Evolutionary conservation across 2,888 invertebrate genomes (phyloP).

Genomic region (Dynastes hyllus): DNA sequence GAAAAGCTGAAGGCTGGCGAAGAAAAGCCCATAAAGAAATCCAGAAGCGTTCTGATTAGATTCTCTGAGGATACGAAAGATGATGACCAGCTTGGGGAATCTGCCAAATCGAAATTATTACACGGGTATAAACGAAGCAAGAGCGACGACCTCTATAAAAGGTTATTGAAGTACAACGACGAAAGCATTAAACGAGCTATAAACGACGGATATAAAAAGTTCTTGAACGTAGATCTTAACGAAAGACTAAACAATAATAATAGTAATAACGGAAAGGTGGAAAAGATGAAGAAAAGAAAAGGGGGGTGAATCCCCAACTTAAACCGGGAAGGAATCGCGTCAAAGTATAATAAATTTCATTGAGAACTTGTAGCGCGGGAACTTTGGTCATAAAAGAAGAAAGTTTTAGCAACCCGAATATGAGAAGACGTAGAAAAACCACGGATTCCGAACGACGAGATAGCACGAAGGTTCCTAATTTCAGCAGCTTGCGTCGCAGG

Average conservation of each 20-base stretch:
- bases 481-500: conserved; percentile 32
- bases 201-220: conserved; percentile 65
- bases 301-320: conserved; percentile 20
- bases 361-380: conserved; percentile 73
- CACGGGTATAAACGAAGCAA: conserved; percentile 57
- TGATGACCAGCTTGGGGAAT: conserved; percentile 31
- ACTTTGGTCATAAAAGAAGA: conserved; percentile 74
- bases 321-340: conserved; percentile 53
- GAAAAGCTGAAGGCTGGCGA: neutral
- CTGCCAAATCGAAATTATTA: conserved; percentile 50
- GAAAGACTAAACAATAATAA: conserved; percentile 17
- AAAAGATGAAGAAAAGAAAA: conserved; percentile 43
- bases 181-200: conserved; percentile 64
- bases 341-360: no score
- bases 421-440: conserved; percentile 63
- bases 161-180: conserved; percentile 63
- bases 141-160: conserved; percentile 65
- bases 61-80: conserved; percentile 43
- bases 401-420: conserved; percentile 67
- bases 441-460: conserved; percentile 25
- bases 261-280: conserved; percentile 40
- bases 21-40: conserved; percentile 25
- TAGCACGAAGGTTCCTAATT: conserved; percentile 27
- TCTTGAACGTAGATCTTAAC: conserved; percentile 57
- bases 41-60: conserved; percentile 44